Conservation (phyloP, 1,140 invertebrate genomes). For the Bombus polaris region DNA sequence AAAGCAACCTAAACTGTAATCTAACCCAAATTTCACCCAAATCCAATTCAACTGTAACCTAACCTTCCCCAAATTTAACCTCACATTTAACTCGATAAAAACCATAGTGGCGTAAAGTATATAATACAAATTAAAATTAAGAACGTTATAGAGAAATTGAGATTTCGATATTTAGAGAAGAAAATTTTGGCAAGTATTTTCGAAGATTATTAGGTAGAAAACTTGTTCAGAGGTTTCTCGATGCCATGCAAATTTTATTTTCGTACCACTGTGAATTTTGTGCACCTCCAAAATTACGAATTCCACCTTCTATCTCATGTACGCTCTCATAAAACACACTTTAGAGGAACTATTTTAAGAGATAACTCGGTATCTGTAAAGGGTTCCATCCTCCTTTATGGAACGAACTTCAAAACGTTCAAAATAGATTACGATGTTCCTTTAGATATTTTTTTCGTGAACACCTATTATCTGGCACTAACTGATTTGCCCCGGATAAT, state of each 20-base stretch:
- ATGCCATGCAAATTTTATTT: conserved; percentile 50
- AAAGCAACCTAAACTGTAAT: not conserved
- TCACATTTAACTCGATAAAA: too few species aligned
- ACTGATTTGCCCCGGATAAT: not conserved
- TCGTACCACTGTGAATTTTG: not conserved
- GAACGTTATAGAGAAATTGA: too few species aligned
- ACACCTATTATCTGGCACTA: not conserved
- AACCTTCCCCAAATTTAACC: not conserved
- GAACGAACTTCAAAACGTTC: not conserved
- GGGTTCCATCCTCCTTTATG: not conserved
- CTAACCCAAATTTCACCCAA: not conserved
- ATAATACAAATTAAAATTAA: too few species aligned
- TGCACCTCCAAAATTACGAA: not conserved
- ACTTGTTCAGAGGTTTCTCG: not conserved
- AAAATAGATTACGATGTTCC: not conserved
- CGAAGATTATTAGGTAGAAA: not conserved
- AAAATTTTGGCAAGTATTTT: not conserved
- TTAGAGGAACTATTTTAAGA: not conserved
- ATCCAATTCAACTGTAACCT: not conserved
- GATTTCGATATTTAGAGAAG: not conserved
- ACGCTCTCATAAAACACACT: not conserved
- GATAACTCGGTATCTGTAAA: not conserved
- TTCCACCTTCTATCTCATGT: not conserved
- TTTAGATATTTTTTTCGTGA: not conserved
- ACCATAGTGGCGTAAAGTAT: too few species aligned